Evolutionary conservation across 2,888 invertebrate genomes (phyloP).

Genomic region (Pollenia amentaria): DNA sequence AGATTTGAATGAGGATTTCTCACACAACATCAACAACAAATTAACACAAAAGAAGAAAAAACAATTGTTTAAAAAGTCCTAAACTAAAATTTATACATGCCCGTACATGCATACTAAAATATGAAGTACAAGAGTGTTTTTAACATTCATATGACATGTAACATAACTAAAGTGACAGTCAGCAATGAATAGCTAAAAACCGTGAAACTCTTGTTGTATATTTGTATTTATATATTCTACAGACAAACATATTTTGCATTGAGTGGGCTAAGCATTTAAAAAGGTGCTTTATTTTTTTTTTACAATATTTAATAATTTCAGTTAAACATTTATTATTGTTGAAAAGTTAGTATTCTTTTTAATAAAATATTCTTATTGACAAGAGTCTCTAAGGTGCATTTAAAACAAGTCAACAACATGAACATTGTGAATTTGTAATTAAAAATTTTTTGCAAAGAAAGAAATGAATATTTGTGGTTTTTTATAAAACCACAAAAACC

Average conservation of each 20-base stretch:
- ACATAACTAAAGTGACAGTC: conserved; percentile 63
- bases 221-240: neutral
- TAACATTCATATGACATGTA: conserved; percentile 67
- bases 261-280: neutral
- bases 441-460: conserved; percentile 25
- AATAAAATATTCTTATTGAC: conserved; percentile 38
- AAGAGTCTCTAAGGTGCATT: conserved; percentile 48
- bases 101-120: neutral
- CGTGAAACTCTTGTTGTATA: conserved; percentile 10
- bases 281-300: neutral
- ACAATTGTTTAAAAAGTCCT: conserved; percentile 41
- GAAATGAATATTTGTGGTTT: neutral
- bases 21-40: conserved; percentile 17
- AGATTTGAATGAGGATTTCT: neutral
- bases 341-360: neutral
- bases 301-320: neutral
- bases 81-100: conserved; percentile 17
- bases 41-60: conserved; percentile 28
- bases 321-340: neutral
- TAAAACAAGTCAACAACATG: conserved; percentile 47
- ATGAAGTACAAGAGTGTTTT: conserved; percentile 17
- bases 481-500: conserved; percentile 55
- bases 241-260: neutral
- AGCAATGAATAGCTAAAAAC: conserved; percentile 52
- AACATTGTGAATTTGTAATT: conserved; percentile 52